Percentiles rank a stretch among this genome's conserved stretches.
phyloP scores from a whole-genome alignment of 1,140 invertebrate species.

The fruit fly (Drosophila melanogaster) region Release_6_plus_ISO1_MT NT_033777.3:21879501-21880000 shows the following conservation, averaged over 20 bases:
- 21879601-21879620: conserved; percentile 96
- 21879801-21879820: conserved; percentile 98
- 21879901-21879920: conserved; percentile 96
- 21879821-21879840: conserved; percentile 91
- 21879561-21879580: conserved; percentile 98
- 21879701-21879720: conserved; percentile 90
- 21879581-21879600: conserved; percentile 96
- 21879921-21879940: conserved; percentile 88
- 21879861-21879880: conserved; percentile 98
- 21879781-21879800: conserved; percentile 99
- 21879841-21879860: conserved; percentile 93
- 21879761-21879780: conserved; percentile 96
- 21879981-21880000: conserved; percentile 91
- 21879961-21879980: conserved; percentile 89
- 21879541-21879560: conserved; percentile 98
- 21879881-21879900: conserved; percentile 98
- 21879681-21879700: conserved; percentile 98
- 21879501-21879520: conserved; percentile 97
- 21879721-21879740: conserved; percentile 96
- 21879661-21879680: conserved; percentile 92
- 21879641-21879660: conserved; percentile 94
- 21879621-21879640: conserved; percentile 98
- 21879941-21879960: conserved; percentile 76
- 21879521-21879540: conserved; percentile 99
- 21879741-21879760: conserved; percentile 93